Evolutionary conservation across 2,113 vertebrate genomes (phyloP), one percentile per base, ranked within the genome.

Genomic region (Ceratotherium simum): DNA sequence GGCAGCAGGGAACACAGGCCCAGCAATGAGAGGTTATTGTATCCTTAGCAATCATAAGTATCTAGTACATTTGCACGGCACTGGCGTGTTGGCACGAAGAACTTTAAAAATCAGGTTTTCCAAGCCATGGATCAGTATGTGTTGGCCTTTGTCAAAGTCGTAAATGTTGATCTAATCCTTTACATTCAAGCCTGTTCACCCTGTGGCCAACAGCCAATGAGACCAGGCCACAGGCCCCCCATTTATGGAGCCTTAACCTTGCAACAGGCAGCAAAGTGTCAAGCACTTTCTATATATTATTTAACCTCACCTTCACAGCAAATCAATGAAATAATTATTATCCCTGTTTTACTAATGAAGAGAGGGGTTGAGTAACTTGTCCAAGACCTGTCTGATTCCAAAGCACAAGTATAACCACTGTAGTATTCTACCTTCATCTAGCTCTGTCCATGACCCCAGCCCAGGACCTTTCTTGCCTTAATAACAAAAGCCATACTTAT

Each of bases 61-160:
- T 67, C 42, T 78, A 33, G 27, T 17, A 42, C 23, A 46, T 86
- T 60, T 54, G 29, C 51, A 1, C 54, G 56, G 18, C 72, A 51
- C 21, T 16, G 65, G 14, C 27, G 39, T n/a, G 7, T 51, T 51
- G 2, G 13, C 39, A 12, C 31, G 18, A 86, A 80, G 58, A 69
- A 70, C 58, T 82, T 82, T 33, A 48, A 93, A 78, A 87, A 93
- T 64, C 48, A 73, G 27, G 75, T 79, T 90, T 92, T 64, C 62
- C 33, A 83, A 39, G 64, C 5, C 31, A 56, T 85, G 58, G 9
- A 13, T 39, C 90, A 89, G n/a, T 36, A 33, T n/a, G 42, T 25
- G 18, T 39, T 69, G 73, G 31, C 33, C 27, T 48, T 83, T 70
- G n/a, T 75, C 48, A 56, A 86, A n/a, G 33, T 7, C 73, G 20